These are phyloP conservation scores for Apostichopus leukothele DNA, from an alignment of 53 echinoderm and acorn worm genomes.

Conservation along the genomic window DNA sequence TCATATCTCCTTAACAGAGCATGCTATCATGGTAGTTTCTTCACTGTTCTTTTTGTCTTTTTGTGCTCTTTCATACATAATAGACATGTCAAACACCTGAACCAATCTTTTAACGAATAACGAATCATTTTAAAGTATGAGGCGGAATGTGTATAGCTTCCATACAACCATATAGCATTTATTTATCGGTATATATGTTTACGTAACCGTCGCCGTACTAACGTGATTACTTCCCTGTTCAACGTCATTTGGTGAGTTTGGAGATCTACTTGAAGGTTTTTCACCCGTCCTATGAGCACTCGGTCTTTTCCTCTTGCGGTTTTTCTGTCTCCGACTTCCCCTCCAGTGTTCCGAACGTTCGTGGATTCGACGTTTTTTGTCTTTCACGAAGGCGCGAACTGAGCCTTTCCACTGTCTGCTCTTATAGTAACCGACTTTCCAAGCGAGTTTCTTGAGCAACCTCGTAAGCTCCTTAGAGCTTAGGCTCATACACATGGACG, in stretches of 20 bases:
- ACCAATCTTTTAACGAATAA: no score
- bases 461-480: conserved; percentile 79
- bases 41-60: no score
- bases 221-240: conserved; percentile 1
- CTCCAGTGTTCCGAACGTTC: conserved; percentile 47
- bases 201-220: neutral
- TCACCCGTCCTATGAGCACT: conserved; percentile 26
- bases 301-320: conserved; percentile 31
- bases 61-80: no score
- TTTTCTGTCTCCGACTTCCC: conserved; percentile 43
- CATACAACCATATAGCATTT: no score
- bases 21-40: no score
- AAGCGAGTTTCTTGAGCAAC: conserved; percentile 59
- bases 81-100: no score
- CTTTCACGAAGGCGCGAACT: conserved; percentile 50
- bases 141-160: no score
- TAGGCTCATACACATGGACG: conserved; percentile 86
- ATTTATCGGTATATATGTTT: no score
- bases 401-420: conserved; percentile 61
- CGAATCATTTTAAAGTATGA: no score
- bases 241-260: neutral
- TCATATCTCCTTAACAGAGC: no score
- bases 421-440: conserved; percentile 73
- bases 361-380: conserved; percentile 42
- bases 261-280: neutral